phyloP scores from a whole-genome alignment of 2,888 invertebrate genomes.

The Drosophila phalerata region DNA sequence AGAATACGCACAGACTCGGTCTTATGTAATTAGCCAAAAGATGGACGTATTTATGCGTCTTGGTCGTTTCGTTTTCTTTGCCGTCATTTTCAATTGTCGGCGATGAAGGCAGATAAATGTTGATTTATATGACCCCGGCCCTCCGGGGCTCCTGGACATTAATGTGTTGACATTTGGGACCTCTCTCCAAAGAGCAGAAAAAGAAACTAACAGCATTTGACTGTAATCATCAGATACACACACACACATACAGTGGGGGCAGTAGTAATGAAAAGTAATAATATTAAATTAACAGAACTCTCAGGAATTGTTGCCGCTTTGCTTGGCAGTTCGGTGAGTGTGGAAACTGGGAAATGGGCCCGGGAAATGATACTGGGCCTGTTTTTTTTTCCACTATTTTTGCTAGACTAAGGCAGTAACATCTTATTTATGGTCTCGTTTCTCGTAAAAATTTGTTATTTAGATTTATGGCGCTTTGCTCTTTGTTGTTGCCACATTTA shows the following conservation, averaged over 20 bases:
- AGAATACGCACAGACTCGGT: neutral
- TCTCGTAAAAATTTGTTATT: constrained; percentile 80
- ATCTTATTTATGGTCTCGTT: constrained; percentile 79
- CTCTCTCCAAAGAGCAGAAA: constrained; percentile 26
- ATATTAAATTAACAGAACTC: constrained; percentile 82
- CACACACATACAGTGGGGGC: constrained; percentile 11
- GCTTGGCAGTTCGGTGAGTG: constrained; percentile 12
- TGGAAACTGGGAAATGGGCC: constrained; percentile 13
- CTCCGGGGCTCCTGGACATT: constrained; percentile 51
- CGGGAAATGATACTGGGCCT: constrained; percentile 45
- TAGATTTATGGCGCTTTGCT: constrained; percentile 78
- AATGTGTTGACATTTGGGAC: constrained; percentile 76
- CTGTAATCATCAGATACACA: constrained; percentile 36
- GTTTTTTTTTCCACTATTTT: constrained; percentile 50
- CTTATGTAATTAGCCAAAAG: constrained; percentile 41
- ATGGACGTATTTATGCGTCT: constrained; percentile 49
- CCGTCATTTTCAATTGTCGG: constrained; percentile 75
- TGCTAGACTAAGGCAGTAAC: constrained; percentile 66
- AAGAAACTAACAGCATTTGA: constrained; percentile 65
- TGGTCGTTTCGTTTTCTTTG: constrained; percentile 28
- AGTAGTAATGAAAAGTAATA: constrained; percentile 82
- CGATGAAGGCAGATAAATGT: constrained; percentile 71
- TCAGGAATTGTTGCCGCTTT: constrained; percentile 64
- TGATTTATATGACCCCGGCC: constrained; percentile 65
- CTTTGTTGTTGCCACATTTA: constrained; percentile 78